Evolutionary conservation across 1,140 invertebrate species (phyloP).

Genomic region (roundworm (Caenorhabditis elegans)): WBcel235 BX284602.5:10436001-10436500

Average conservation of each 20-base stretch:
- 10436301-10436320: neutral
- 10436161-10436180: neutral
- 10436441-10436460: no score
- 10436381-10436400: constrained; percentile 26
- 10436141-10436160: constrained; percentile 6
- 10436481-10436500: neutral
- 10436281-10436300: no score
- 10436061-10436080: neutral
- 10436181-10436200: neutral
- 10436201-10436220: constrained; percentile 8
- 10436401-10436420: neutral
- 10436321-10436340: neutral
- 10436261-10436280: neutral
- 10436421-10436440: neutral
- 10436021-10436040: no score
- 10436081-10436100: neutral
- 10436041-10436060: no score
- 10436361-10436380: constrained; percentile 19
- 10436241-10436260: neutral
- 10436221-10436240: constrained; percentile 23
- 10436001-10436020: no score
- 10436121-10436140: no score
- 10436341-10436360: neutral
- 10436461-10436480: no score
- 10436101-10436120: no score